These are phyloP conservation scores for Panagrolaimus sp. DNA, from an alignment of 1,140 invertebrate genomes.

Conservation along the genomic window DNA sequence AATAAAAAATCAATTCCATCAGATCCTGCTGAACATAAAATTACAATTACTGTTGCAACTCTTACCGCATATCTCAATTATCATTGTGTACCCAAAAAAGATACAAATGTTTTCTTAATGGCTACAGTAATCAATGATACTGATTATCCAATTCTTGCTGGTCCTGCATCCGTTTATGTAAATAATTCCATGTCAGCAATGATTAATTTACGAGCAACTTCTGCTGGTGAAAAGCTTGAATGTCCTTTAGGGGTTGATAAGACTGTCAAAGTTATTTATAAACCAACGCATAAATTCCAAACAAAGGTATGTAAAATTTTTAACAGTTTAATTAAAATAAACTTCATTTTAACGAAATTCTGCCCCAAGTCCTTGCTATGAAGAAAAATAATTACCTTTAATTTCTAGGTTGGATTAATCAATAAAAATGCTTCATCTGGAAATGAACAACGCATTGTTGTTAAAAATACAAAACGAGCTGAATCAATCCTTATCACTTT, in stretches of 20 bases:
- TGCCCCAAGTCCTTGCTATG: too few species aligned
- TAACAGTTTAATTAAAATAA: neutral
- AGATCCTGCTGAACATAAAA: slow-evolving; percentile 56
- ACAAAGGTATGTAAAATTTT: slow-evolving; percentile 28
- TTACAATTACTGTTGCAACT: slow-evolving; percentile 58
- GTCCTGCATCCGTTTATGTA: slow-evolving; percentile 60
- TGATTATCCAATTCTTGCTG: slow-evolving; percentile 57
- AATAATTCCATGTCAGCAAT: slow-evolving; percentile 54
- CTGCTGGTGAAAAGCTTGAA: slow-evolving; percentile 59
- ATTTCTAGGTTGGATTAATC: slow-evolving; percentile 47
- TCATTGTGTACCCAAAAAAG: slow-evolving; percentile 57
- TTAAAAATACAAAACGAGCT: slow-evolving; percentile 58
- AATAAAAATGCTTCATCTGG: slow-evolving; percentile 43
- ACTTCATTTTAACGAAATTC: too few species aligned
- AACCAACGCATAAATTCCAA: slow-evolving; percentile 55
- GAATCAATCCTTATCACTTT: slow-evolving; percentile 55
- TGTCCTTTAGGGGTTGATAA: slow-evolving; percentile 61
- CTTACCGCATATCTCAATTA: slow-evolving; percentile 58
- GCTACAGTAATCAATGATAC: slow-evolving; percentile 59
- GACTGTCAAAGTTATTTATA: slow-evolving; percentile 59
- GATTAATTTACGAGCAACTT: slow-evolving; percentile 53
- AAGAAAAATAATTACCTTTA: too few species aligned
- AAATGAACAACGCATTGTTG: slow-evolving; percentile 57
- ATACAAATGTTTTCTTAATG: slow-evolving; percentile 58
- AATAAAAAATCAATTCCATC: slow-evolving; percentile 54